These are phyloP conservation scores for Zalophus californianus DNA, from an alignment of 2,797 vertebrate species.

Conservation along the genomic window DNA sequence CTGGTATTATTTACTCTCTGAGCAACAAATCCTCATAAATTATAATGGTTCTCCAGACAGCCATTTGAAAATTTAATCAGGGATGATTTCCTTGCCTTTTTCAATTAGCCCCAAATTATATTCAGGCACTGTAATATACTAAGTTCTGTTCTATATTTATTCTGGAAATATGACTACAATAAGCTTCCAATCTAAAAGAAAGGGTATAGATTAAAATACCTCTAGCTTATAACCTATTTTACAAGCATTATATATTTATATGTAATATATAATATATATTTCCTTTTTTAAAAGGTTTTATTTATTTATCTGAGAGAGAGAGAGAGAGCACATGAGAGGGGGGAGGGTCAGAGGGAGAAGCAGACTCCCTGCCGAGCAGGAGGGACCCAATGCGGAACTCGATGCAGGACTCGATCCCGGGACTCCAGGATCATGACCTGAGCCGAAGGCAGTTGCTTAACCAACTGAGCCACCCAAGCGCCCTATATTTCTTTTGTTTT, in stretches of 20 bases:
- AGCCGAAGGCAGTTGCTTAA: too few species aligned
- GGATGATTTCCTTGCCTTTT: slow-evolving; percentile 66
- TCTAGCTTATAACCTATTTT: neutral
- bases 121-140: neutral
- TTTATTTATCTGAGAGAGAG: too few species aligned
- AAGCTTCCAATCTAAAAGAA: slow-evolving; percentile 60
- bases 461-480: too few species aligned
- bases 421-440: too few species aligned
- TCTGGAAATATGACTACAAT: slow-evolving; percentile 34
- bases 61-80: slow-evolving; percentile 75
- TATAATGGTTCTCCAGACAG: slow-evolving; percentile 65
- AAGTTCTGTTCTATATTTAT: neutral
- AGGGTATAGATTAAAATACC: neutral
- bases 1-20: slow-evolving; percentile 75
- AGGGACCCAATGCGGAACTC: too few species aligned
- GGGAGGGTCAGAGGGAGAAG: too few species aligned
- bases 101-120: slow-evolving; percentile 70
- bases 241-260: neutral
- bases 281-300: neutral
- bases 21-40: slow-evolving; percentile 71
- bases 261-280: too few species aligned
- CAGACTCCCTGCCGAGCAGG: too few species aligned
- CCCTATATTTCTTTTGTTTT: neutral
- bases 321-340: too few species aligned
- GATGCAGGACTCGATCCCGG: too few species aligned